Evolutionary conservation across 2,797 vertebrate genomes (phyloP), one percentile per base, ranked within the genome.

Genomic region (Leptodactylus fallax): DNA sequence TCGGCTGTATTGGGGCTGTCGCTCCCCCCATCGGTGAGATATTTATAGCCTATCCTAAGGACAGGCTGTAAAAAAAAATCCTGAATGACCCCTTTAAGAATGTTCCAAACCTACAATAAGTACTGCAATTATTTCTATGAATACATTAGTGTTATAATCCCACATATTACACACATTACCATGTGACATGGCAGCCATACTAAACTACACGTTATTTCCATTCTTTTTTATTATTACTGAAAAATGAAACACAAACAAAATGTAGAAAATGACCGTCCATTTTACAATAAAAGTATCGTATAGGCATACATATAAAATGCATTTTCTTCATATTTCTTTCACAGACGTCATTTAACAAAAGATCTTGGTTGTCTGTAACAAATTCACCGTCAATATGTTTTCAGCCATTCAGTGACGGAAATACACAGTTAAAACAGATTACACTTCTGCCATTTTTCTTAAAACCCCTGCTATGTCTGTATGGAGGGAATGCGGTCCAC

Each of bases 401-500:
- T 90, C 84, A 93, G 91, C 93, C 91, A 91, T 92, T 94, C 90
- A 81, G 92, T 95, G 94, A 94, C 88, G 90, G 92, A 94, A 92
- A 89, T 91, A 93, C 51, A 91, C 93, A 94, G 91, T 90, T 91
- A 90, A 94, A 95, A 95, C 93, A 94, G 93, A 94, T 94, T 94
- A 94, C 90, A 94, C 88, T 93, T 93, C 90, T 93, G 90, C 91
- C 93, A 89, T 91, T 91, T 86, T 78, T 61, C 61, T 91, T 90
- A 92, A 90, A 92, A 94, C 93, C 95, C 93, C 94, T 86, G 86
- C 92, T 93, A 86, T 61, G 87, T 91, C 91, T 91, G 92, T 86
- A 80, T 87, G 91, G 90, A 93, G 93, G 88, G 87, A 94, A 95
- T 93, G 94, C 92, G 93, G 94, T 94, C 93, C 93, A 93, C 93